Base-by-base conservation (phyloP, 2,797 vertebrate genomes). In the Strix occidentalis region DNA sequence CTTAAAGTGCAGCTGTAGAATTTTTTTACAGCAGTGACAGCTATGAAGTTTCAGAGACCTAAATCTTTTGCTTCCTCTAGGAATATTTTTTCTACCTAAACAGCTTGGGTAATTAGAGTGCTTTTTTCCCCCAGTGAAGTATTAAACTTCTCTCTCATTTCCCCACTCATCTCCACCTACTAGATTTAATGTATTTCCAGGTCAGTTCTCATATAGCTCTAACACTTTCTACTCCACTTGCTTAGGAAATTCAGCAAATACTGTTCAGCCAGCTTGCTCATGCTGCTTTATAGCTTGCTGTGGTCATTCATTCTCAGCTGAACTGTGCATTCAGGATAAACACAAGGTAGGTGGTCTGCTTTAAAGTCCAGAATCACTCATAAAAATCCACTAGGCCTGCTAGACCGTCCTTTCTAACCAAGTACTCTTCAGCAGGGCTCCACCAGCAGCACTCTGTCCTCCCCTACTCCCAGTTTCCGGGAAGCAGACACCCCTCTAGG, bases 151-250 rank as follows among this genome's bases (percentile, higher is more conserved):
- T 91, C 41, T 94, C 72, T 94, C 19, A 5, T 90, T 95, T 95
- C 50, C 26, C 57, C n/a, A 46, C 48, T 94, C 66, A 68, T 93
- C 54, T 95, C 76, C 11, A 74, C 37, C 72, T 93, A 64, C 78
- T 66, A 84, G 56, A 89, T 87, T 79, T 93, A 90, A 90, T 87
- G 33, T 39, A 92, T 97, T 98, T 97, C 93, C 95, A 94, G 92
- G 95, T 96, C 97, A 97, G 12, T 85, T 96, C 71, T 91, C 85
- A 89, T 46, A 70, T 11, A 93, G 24, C 77, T 97, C 75, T 28
- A 76, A 84, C 54, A 93, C 41, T 94, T 97, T 97, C 85, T 96
- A 90, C 72, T 90, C 54, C 45, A 71, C 51, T 94, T 93, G 53
- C 74, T 97, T 61, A 88, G 78, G 81, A 94, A 97, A 96, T 90